Percentiles rank a stretch among this genome's conserved stretches.
Conservation (phyloP, 1,140 invertebrate species). For the Odontomachus brunneus region DNA sequence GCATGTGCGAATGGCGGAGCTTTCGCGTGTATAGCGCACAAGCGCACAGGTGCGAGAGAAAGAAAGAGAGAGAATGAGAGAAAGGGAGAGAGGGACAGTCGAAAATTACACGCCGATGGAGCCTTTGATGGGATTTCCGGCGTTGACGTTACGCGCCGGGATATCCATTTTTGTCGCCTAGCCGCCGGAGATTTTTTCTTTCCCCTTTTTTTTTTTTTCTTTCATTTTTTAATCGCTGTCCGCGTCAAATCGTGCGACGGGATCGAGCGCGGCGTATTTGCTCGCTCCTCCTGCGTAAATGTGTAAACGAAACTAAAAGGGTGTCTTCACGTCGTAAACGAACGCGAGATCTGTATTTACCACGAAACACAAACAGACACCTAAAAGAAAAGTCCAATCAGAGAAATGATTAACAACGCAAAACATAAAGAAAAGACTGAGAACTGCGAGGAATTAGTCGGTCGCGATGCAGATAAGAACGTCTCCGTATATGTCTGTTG, state of each 20-base stretch:
- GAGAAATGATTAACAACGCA: background rate
- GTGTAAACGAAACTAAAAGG: background rate
- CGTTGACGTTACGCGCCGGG: constrained; percentile 32
- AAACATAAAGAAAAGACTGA: too few relatives aligned
- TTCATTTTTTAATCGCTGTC: constrained; percentile 15
- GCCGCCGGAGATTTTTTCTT: constrained; percentile 23
- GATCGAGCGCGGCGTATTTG: constrained; percentile 3
- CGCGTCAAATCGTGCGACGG: background rate
- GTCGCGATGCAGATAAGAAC: background rate
- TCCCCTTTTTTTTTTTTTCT: constrained; percentile 9
- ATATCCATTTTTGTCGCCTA: constrained; percentile 22
- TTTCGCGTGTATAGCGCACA: background rate
- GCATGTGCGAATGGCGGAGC: background rate
- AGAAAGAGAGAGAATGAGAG: background rate
- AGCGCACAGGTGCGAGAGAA: too few relatives aligned
- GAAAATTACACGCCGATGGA: constrained; percentile 59
- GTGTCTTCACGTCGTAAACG: background rate
- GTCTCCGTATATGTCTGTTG: background rate
- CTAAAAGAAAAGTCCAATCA: background rate
- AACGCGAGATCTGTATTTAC: background rate
- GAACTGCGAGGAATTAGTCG: background rate
- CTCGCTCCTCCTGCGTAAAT: background rate
- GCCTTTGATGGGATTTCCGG: constrained; percentile 63
- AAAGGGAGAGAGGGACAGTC: background rate
- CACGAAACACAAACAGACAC: background rate